phyloP scores from a whole-genome alignment of 1,140 invertebrate species.

The Trichomalopsis sarcophagae region DNA sequence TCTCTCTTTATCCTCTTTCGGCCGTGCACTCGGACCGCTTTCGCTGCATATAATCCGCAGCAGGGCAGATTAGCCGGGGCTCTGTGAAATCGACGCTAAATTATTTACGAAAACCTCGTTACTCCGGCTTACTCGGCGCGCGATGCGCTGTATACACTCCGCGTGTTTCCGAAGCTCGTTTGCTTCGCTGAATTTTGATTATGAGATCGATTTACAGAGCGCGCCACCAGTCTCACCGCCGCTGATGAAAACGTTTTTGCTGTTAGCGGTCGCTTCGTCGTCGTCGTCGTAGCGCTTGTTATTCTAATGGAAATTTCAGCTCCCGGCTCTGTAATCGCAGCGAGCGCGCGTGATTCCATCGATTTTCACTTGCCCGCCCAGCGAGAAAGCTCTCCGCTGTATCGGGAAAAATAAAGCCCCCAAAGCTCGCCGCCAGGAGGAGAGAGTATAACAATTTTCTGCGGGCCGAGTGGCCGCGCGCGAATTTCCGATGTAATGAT shows the following conservation, averaged over 20 bases:
- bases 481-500: conserved; percentile 17
- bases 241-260: not conserved
- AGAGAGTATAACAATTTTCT: conserved; percentile 14
- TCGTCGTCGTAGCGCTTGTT: not conserved
- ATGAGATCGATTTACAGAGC: not conserved
- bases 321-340: not conserved
- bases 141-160: not conserved
- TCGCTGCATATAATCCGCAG: not conserved
- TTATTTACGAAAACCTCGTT: conserved; percentile 31
- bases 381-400: not conserved
- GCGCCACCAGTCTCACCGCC: too few species aligned
- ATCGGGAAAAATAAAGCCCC: not conserved
- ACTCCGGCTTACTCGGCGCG: not conserved
- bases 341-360: not conserved
- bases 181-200: not conserved
- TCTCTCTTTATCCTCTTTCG: too few species aligned
- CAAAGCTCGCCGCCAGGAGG: not conserved
- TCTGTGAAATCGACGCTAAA: conserved; percentile 13
- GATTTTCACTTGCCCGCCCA: too few species aligned
- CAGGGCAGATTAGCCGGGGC: conserved; percentile 1
- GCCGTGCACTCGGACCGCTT: not conserved
- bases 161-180: not conserved
- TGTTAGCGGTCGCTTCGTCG: too few species aligned
- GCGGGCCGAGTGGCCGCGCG: not conserved
- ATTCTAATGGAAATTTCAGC: not conserved